Percentiles rank a stretch among this genome's conserved stretches.
Evolutionary conservation across 2,888 invertebrate genomes (phyloP).

Genomic region (Latrodectus hesperus): DNA sequence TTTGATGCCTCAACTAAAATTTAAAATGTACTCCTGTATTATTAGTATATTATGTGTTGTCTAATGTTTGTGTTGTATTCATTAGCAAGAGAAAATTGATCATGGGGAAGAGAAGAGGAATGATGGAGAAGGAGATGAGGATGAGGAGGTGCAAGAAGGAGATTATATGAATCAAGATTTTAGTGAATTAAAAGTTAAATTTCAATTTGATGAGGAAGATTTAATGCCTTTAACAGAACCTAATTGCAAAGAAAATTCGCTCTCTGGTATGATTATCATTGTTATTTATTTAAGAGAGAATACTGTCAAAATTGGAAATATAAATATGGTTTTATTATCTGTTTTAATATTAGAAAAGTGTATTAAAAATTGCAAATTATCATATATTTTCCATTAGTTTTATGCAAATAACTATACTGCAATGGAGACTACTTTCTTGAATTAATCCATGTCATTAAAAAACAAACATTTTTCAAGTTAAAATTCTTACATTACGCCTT

Average conservation of each 20-base stretch:
- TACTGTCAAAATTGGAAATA: no score
- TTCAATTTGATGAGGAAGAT: slow-evolving; percentile 75
- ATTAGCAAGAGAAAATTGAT: not conserved
- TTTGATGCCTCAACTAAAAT: not conserved
- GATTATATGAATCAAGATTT: slow-evolving; percentile 74
- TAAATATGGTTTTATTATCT: no score
- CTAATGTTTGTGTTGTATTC: not conserved
- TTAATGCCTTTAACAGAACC: slow-evolving; percentile 65
- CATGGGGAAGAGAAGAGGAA: not conserved
- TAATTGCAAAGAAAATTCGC: not conserved
- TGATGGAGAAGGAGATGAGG: not conserved
- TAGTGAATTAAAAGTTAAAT: slow-evolving; percentile 74
- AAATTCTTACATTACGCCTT: no score
- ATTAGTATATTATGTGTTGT: not conserved
- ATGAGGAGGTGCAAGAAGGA: not conserved
- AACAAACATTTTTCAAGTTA: no score
- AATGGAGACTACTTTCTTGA: no score
- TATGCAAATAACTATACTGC: no score
- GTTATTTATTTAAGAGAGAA: no score
- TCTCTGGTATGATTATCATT: no score
- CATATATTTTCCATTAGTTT: no score
- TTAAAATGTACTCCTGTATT: not conserved
- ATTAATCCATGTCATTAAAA: no score
- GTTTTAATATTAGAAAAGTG: no score
- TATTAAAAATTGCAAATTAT: no score